These are phyloP conservation scores for Phymanthus crucifer DNA, from an alignment of 92 coral and sea anemone species.

Conservation along the genomic window DNA sequence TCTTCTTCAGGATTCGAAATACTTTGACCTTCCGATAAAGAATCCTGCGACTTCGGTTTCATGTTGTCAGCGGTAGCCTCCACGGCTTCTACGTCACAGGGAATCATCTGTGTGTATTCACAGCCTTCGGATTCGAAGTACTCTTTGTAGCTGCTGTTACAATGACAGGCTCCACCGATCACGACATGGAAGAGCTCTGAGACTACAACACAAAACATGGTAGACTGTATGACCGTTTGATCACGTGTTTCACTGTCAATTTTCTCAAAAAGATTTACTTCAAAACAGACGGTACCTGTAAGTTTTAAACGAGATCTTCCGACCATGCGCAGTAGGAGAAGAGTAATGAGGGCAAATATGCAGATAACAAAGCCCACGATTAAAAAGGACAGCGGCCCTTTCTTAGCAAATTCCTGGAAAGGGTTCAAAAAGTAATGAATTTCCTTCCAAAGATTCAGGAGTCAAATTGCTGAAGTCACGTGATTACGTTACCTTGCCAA, in stretches of 20 bases:
- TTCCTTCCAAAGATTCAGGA: not conserved
- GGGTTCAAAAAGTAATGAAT: not conserved
- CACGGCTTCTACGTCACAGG: slow-evolving; percentile 66
- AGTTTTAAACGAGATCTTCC: slow-evolving; percentile 83
- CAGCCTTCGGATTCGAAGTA: slow-evolving; percentile 57
- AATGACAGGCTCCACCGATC: slow-evolving; percentile 63
- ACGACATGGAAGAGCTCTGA: slow-evolving; percentile 64
- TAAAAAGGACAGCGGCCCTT: slow-evolving; percentile 91
- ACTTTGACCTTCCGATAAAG: not conserved
- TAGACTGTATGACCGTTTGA: not conserved
- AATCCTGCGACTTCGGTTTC: slow-evolving; percentile 27
- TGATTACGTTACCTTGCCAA: slow-evolving; percentile 78
- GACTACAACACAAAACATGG: slow-evolving; percentile 19
- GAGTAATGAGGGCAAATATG: slow-evolving; percentile 70
- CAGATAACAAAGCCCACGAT: slow-evolving; percentile 85
- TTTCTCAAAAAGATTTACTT: too few relatives aligned
- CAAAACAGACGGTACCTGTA: slow-evolving; percentile 50
- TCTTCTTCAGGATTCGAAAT: not conserved
- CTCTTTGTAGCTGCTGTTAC: slow-evolving; percentile 41
- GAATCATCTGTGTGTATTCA: slow-evolving; percentile 79
- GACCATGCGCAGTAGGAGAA: slow-evolving; percentile 67
- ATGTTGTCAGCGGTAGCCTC: slow-evolving; percentile 53
- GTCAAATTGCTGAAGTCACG: not conserved
- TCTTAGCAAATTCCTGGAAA: slow-evolving; percentile 74
- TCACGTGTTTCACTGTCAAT: not conserved